Base-by-base conservation (phyloP, 2,113 vertebrate genomes). In the Fulmarus glacialis region DNA sequence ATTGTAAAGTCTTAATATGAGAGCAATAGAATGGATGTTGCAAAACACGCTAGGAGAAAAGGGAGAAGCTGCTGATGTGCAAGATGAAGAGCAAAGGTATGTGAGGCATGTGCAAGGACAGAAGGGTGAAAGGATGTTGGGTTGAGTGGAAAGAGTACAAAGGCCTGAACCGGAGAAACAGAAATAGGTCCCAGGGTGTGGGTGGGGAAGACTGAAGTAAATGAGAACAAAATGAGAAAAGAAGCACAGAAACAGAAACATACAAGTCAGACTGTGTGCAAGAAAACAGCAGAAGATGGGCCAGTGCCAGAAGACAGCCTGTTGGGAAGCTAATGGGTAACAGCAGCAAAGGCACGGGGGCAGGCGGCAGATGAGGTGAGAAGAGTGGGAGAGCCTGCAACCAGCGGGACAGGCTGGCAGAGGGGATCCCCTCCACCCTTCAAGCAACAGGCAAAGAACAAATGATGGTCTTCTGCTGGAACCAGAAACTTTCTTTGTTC, bases 371-470 rank as follows among this genome's bases (percentile, higher is more conserved):
- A n/a, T 10, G 24, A 68, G 56, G 27, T 2, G 6, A 55, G 67
- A 66, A 75, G 52, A 42, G 12, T 16, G 40, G 8, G 29, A 42
- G 12, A 60, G 34, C 26, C 27, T 1, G 0, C 9, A 48, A 7
- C 4, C 32, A 50, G 58, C 2, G 1, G 17, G 68, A 56, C 15
- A 24, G 17, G 15, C 56, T 82, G 24, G 30, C 30, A 62, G 40
- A 56, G 15, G 3, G 23, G 36, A 50, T 71, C 11, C 10, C 23
- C 22, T 30, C 8, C 34, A 20, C 11, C 21, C 22, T 26, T 56
- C 38, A 66, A 38, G 22, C 0, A 0, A 17, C 8, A 42, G 16
- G n/a, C 45, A 52, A 90, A 42, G 30, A 42, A 9, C 47, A 52
- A 48, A 30, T n/a, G 12, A 27, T 8, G 23, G 18, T 66, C 36